phyloP scores from a whole-genome alignment of 2,888 invertebrate species.

The Sympetrum striolatum region DNA sequence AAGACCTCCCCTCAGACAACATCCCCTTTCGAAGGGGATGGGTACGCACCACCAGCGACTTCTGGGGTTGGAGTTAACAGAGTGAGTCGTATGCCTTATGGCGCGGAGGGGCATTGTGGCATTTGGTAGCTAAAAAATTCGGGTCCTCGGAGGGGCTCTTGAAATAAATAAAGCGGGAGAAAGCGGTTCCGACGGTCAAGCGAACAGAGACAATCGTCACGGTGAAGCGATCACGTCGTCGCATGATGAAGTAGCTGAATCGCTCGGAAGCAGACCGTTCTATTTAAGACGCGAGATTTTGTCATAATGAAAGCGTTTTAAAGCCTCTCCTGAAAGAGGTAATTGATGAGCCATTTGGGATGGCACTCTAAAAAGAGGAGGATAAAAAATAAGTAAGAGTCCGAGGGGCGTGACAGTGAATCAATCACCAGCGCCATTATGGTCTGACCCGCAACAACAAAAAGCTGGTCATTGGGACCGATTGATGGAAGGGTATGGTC shows the following conservation, averaged over 20 bases:
- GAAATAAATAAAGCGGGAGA: background rate
- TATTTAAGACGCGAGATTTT: background rate
- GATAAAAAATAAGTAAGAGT: background rate
- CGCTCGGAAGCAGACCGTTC: background rate
- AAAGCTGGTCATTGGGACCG: background rate
- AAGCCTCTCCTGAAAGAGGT: background rate
- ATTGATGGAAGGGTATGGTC: background rate
- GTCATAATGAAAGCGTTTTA: background rate
- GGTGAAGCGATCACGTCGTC: background rate
- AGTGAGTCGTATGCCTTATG: slow-evolving; percentile 22
- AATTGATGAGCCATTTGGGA: background rate
- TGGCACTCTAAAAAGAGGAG: background rate
- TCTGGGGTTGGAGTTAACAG: background rate
- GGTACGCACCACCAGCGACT: background rate
- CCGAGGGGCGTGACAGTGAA: background rate
- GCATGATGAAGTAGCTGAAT: background rate
- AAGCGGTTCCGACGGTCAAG: background rate
- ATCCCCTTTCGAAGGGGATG: background rate
- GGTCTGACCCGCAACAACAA: background rate
- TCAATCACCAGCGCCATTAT: background rate
- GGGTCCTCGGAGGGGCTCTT: background rate
- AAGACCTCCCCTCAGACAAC: background rate
- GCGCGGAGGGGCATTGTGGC: background rate
- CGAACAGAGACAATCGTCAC: slow-evolving; percentile 25
- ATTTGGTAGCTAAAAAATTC: background rate